Evolutionary conservation across 1,140 invertebrate genomes (phyloP).

Genomic region (Lasioglossum albipes): DNA sequence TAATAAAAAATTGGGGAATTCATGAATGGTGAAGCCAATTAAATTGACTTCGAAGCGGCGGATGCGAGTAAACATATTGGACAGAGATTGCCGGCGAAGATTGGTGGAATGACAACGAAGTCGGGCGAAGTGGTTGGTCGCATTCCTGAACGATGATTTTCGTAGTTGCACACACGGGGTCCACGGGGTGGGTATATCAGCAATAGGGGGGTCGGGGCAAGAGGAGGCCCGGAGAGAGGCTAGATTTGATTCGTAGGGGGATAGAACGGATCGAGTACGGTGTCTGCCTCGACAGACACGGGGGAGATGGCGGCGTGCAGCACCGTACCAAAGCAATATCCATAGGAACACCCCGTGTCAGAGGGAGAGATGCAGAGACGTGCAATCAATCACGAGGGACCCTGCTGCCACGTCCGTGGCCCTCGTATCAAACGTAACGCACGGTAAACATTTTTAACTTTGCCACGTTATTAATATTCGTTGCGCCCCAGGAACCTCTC

Average conservation of each 20-base stretch:
- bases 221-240: neutral
- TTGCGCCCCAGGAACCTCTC: constrained; percentile 67
- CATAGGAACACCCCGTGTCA: constrained; percentile 73
- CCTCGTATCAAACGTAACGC: constrained; percentile 79
- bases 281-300: constrained; percentile 60
- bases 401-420: constrained; percentile 77
- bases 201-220: neutral
- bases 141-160: constrained; percentile 54
- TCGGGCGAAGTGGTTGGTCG: no score
- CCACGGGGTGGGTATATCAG: neutral
- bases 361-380: constrained; percentile 76
- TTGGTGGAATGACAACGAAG: constrained; percentile 1
- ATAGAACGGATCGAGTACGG: constrained; percentile 62
- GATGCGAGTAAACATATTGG: neutral
- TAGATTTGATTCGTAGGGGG: constrained; percentile 58
- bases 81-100: constrained; percentile 17
- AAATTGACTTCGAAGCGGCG: no score
- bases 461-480: constrained; percentile 81
- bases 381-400: constrained; percentile 78
- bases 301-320: constrained; percentile 58
- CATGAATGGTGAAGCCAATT: no score
- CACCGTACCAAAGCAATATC: constrained; percentile 75
- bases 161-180: constrained; percentile 29
- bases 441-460: constrained; percentile 81
- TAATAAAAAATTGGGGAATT: neutral